Base-by-base conservation (phyloP, 2,888 invertebrate species). In the Cyclophora punctaria region DNA sequence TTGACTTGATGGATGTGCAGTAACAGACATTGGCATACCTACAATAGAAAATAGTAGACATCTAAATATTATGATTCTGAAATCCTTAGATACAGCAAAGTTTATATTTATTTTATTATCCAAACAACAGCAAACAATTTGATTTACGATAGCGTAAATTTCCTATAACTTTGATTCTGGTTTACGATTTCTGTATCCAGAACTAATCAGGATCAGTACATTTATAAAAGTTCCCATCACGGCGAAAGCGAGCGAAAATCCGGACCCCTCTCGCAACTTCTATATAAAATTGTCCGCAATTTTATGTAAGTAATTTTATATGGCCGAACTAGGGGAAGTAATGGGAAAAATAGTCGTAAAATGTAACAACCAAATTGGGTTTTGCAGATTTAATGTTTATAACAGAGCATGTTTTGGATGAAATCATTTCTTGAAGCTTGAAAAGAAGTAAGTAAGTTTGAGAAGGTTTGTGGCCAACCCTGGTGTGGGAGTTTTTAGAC, bases 121-220 rank as follows among this genome's bases (percentile, higher is more conserved):
- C 4, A 37, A 37, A 37, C 37, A 37, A 37, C 37, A 37, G 37
- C 37, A 37, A 37, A 37, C 37, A 37, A 64, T 64, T 57, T 74
- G 70, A 80, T 80, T 78, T 80, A 80, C 64, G 67, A 62, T 62
- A 64, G 69, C 78, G 71, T 84, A 84, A 83, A 83, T 83, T 73
- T 74, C 66, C 65, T 71, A 73, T 67, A 75, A 63, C 52, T 48
- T 37, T 46, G 50, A 52, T 69, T 55, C 59, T 56, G 56, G 73
- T 81, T 83, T 82, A 83, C 69, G 67, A 66, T 58, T 1, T 7
- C 4, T 34, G 6, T 52, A 54, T 33, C 6, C 4, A 77, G 64
- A 81, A 79, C 81, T 82, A 83, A 83, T 83, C 80, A 78, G 75
- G 60, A 68, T 75, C 75, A 64, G 68, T 63, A 59, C 53, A 52